phyloP scores from a whole-genome alignment of 2,888 invertebrate genomes.

The Bombyx huttoni region DNA sequence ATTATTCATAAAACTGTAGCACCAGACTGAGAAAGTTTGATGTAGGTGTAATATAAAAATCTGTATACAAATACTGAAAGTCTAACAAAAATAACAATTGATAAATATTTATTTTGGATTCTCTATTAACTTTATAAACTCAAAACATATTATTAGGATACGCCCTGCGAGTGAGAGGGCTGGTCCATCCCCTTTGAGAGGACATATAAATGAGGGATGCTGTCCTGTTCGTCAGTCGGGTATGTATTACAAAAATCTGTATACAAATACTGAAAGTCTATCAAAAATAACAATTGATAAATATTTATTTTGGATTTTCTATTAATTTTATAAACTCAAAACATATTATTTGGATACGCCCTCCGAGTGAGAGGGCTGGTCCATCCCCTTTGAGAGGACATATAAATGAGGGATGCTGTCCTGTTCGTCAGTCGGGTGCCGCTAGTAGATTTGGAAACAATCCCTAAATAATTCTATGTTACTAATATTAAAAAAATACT shows the following conservation, averaged over 20 bases:
- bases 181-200: conserved; percentile 37
- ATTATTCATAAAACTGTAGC: no score
- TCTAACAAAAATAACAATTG: no score
- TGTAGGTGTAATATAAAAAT: no score
- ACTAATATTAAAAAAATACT: background rate
- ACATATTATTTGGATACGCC: conserved; percentile 17
- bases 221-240: conserved; percentile 30
- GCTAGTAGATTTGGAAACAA: conserved; percentile 5
- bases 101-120: no score
- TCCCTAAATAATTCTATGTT: background rate
- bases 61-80: no score
- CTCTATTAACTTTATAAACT: no score
- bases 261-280: no score
- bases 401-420: conserved; percentile 57
- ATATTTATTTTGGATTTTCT: no score
- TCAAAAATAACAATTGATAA: no score
- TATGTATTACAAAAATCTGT: no score
- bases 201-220: conserved; percentile 54
- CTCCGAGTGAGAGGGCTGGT: conserved; percentile 30
- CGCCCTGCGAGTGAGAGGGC: conserved; percentile 37
- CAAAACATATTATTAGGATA: background rate
- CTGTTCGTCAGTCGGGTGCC: conserved; percentile 24
- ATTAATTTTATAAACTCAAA: no score
- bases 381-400: conserved; percentile 36
- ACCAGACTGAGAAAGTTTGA: no score